Evolutionary conservation across 2,797 vertebrate genomes (phyloP), one percentile per base, ranked within the genome.

Genomic region (Sebastes oblongus): DNA sequence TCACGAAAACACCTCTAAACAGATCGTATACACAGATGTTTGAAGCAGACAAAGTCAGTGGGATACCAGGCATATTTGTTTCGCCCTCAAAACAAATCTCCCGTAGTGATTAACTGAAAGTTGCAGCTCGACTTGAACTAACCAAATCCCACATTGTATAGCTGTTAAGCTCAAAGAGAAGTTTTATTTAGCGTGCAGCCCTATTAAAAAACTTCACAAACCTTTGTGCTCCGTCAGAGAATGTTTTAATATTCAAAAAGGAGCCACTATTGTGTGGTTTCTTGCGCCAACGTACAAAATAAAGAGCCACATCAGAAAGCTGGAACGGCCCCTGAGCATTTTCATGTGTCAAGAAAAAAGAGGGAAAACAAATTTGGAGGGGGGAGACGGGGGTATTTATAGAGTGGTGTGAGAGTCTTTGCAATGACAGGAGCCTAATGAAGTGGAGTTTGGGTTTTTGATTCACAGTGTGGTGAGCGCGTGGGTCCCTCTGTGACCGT

Each of bases 241-340:
- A 95, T 93, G 95, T 95, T 96, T 96, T 95, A 96, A 96, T 96
- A 96, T 95, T 95, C 94, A 90, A 92, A 52, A 93, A 91, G 92
- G 92, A 93, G 92, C 93, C 93, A 91, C 94, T 91, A 95, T 95
- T 94, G 94, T 95, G 96, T 75, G 95, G 95, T 95, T 94, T 91
- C 84, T 93, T 92, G 89, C 83, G 82, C 92, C 92, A 93, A 93
- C 86, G 94, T 93, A 94, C 90, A 94, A 95, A 95, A 95, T 95
- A 95, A 95, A 92, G 93, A 95, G 92, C 96, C 95, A 96, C 96
- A 96, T 96, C 94, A 94, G 92, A 96, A 87, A 85, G 88, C 86
- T 92, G 91, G 92, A 93, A 94, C 93, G 7, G 93, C 90, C 89
- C 86, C 90, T 90, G 93, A 95, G 92, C 93, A 95, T 96, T 95